These are phyloP conservation scores for Druon quercuslanigerum DNA, from an alignment of 1,140 invertebrate species.

Conservation along the genomic window DNA sequence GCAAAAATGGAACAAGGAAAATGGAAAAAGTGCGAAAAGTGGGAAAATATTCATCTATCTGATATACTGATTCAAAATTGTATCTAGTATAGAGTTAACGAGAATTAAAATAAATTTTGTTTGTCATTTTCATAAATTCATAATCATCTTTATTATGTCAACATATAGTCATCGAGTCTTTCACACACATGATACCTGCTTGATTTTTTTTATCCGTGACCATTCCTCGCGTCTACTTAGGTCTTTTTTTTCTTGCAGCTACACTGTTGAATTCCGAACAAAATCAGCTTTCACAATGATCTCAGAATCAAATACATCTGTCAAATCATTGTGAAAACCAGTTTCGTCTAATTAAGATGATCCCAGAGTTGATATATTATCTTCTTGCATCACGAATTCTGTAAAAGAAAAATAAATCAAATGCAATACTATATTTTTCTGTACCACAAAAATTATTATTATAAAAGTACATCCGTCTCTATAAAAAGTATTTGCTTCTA, in stretches of 20 bases:
- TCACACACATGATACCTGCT: not conserved
- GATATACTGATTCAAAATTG: no score
- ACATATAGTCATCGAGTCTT: conserved; percentile 1
- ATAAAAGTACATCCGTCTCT: no score
- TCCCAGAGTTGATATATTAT: not conserved
- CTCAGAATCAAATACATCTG: conserved; percentile 90
- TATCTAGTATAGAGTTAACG: no score
- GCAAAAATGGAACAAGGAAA: no score
- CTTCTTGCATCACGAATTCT: not conserved
- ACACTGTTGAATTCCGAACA: conserved; percentile 77
- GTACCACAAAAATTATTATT: no score
- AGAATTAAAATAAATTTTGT: not conserved
- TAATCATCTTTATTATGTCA: conserved; percentile 23
- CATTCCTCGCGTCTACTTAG: not conserved
- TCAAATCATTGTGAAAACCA: conserved; percentile 95
- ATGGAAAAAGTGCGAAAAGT: no score
- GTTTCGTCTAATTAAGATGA: conserved; percentile 80
- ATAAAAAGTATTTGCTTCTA: no score
- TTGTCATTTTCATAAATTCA: not conserved
- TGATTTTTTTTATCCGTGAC: not conserved
- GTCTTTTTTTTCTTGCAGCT: conserved; percentile 40
- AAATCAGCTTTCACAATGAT: conserved; percentile 97
- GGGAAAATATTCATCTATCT: no score
- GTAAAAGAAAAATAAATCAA: conserved; percentile 31
- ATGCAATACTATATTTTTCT: no score